Percentiles rank a stretch among this genome's conserved stretches.
phyloP scores from a whole-genome alignment of 1,140 invertebrate species.

The Lucilia sericata region DNA sequence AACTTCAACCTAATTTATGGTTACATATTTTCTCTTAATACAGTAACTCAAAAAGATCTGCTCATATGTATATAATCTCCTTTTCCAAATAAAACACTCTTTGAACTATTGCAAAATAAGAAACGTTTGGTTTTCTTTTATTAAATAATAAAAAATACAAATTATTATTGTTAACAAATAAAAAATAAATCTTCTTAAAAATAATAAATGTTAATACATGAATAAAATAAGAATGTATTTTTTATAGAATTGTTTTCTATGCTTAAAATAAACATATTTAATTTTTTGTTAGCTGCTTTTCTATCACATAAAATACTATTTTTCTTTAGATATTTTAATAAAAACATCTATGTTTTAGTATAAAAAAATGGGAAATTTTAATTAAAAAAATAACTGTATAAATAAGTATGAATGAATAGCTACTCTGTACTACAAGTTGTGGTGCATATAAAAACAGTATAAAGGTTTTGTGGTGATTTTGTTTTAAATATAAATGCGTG shows the following conservation, averaged over 20 bases:
- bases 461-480: neutral
- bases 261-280: conserved; percentile 19
- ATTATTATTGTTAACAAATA: conserved; percentile 15
- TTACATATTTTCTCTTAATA: no score
- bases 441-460: conserved; percentile 16
- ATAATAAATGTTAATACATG: conserved; percentile 3
- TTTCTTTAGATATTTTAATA: neutral
- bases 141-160: neutral
- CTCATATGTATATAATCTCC: no score
- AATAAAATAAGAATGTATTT: neutral
- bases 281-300: neutral
- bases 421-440: conserved; percentile 9
- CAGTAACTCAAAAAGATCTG: no score
- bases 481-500: neutral
- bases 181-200: conserved; percentile 15
- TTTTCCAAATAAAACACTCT: no score
- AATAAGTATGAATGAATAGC: neutral
- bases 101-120: conserved; percentile 1
- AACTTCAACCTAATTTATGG: no score
- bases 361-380: neutral
- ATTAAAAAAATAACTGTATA: neutral
- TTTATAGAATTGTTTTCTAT: neutral
- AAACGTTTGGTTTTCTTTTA: neutral
- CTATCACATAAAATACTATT: conserved; percentile 36
- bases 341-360: neutral